Percentiles rank a stretch among this genome's conserved stretches.
Conservation (phyloP, 2,888 invertebrate species). For the Oxyteleia sp. region DNA sequence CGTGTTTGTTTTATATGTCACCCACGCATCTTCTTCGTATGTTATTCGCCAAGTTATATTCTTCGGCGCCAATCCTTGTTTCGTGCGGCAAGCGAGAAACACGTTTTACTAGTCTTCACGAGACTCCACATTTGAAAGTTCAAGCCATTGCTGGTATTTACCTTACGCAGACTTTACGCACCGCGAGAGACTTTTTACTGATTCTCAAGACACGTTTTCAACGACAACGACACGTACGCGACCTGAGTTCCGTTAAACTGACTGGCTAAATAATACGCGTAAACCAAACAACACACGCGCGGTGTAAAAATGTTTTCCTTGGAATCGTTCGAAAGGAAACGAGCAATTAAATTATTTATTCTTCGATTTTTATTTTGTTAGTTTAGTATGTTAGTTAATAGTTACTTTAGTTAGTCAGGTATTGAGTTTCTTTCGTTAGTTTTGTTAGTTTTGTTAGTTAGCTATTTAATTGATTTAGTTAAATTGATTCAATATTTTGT, state of each 20-base stretch:
- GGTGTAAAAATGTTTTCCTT: slow-evolving; percentile 2
- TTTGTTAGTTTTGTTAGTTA: too few species aligned
- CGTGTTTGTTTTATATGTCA: slow-evolving; percentile 52
- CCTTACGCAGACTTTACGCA: slow-evolving; percentile 65
- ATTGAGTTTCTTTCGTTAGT: too few species aligned
- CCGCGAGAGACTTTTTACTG: slow-evolving; percentile 43
- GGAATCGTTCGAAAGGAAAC: background rate
- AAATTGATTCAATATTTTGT: too few species aligned
- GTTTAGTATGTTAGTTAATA: too few species aligned
- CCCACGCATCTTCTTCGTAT: slow-evolving; percentile 67
- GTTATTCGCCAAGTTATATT: slow-evolving; percentile 58
- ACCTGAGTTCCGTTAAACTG: slow-evolving; percentile 66
- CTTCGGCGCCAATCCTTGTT: slow-evolving; percentile 58
- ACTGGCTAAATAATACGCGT: slow-evolving; percentile 29
- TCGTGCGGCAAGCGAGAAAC: slow-evolving; percentile 72
- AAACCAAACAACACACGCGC: slow-evolving; percentile 19
- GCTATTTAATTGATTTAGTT: too few species aligned
- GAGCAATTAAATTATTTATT: too few species aligned
- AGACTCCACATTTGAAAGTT: slow-evolving; percentile 73
- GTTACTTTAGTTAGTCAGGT: too few species aligned
- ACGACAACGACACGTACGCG: slow-evolving; percentile 63
- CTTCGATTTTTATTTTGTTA: too few species aligned
- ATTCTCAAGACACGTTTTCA: slow-evolving; percentile 63
- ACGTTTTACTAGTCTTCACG: slow-evolving; percentile 73
- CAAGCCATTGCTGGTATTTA: slow-evolving; percentile 66